These are phyloP conservation scores for Leguminivora glycinivorella DNA, from an alignment of 1,140 invertebrate species.

Conservation along the genomic window DNA sequence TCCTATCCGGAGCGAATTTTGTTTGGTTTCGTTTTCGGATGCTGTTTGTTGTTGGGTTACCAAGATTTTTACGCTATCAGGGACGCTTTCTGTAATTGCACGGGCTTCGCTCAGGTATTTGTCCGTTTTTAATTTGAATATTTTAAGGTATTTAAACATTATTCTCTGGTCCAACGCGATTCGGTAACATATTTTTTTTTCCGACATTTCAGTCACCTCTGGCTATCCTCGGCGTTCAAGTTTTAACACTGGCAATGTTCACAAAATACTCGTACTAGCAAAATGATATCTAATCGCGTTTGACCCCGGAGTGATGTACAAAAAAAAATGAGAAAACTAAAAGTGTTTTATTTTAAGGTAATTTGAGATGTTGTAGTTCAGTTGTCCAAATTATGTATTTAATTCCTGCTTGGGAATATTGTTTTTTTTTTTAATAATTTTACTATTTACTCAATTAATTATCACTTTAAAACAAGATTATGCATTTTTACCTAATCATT, in stretches of 20 bases:
- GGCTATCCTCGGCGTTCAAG: no score
- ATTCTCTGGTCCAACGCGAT: no score
- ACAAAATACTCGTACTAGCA: no score
- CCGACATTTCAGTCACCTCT: no score
- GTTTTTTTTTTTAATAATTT: not conserved
- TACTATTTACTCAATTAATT: no score
- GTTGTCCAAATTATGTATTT: not conserved
- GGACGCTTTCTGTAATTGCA: slow-evolving; percentile 30
- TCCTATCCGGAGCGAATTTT: slow-evolving; percentile 59
- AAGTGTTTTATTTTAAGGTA: slow-evolving; percentile 5
- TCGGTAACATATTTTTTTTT: no score
- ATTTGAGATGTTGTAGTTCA: not conserved
- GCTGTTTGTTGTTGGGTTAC: slow-evolving; percentile 69
- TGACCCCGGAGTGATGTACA: no score
- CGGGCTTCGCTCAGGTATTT: not conserved
- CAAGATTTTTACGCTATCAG: slow-evolving; percentile 59
- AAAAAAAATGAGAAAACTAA: no score
- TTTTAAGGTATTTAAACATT: not conserved
- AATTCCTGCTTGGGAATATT: not conserved
- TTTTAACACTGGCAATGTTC: no score
- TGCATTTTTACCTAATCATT: no score
- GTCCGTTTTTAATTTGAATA: slow-evolving; percentile 19
- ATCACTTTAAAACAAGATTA: no score
- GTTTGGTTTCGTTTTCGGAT: slow-evolving; percentile 76
- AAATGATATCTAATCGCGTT: no score